Base-by-base conservation (phyloP, 1,140 invertebrate species). In the Caligus rogercresseyi region DNA sequence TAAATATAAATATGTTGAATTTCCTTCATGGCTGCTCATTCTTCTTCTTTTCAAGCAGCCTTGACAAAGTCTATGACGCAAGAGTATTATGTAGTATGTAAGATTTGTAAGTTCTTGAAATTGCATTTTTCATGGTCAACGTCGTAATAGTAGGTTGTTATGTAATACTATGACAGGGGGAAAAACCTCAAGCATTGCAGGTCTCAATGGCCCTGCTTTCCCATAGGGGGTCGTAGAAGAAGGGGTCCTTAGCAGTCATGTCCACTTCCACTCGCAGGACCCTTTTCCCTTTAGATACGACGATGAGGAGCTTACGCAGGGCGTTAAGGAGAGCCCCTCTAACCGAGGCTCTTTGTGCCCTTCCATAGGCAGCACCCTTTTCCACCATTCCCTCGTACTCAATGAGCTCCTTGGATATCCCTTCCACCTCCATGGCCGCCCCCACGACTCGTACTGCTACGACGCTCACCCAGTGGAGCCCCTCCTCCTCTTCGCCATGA, bases 211-310 rank as follows among this genome's bases (percentile, higher is more conserved):
- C n/a, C n/a, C n/a, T n/a, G n/a, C n/a, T n/a, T n/a, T 43, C 31
- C 57, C 57, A 60, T n/a, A 60, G 21, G n/a, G 57, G 26, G 21
- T 60, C 26, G 24, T 60, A 60, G 57, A 24, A 43, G 21, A 60
- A 60, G 24, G 57, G 57, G 21, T 60, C 57, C 25, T 19, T 25
- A 2, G 15, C 18, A 3, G 13, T 60, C 25, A 16, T 25, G 16
- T 60, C 57, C 7, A 43, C 43, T 24, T 23, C 21, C 7, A 43
- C 31, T 13, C 18, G 24, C 24, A 3, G 25, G 20, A 60, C 24
- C 21, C 43, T 60, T n/a, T 18, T 26, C 15, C 26, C 3, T 3
- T 25, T 21, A 15, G 53, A 23, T n/a, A 60, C 21, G 16, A 43
- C 57, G n/a, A 60, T 25, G 26, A 60, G 21, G 16, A 60, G 20